A percentile compares a stretch with the other conserved stretches of the same genome.
phyloP scores from a whole-genome alignment of 2,113 vertebrate species.

The Nipponia nippon region DNA sequence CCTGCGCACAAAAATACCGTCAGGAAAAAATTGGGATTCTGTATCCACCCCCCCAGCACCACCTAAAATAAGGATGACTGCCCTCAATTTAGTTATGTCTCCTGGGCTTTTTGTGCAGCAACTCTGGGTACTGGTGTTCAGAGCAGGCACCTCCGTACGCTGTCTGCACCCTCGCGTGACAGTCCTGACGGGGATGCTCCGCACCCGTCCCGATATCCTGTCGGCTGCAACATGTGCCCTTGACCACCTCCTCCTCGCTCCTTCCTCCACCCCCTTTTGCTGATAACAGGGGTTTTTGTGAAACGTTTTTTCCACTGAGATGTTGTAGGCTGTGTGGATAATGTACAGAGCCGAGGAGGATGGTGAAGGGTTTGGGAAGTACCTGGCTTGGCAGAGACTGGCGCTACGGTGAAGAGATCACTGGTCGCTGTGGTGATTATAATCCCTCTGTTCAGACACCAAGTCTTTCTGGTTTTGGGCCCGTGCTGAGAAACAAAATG shows the following conservation, averaged over 20 bases:
- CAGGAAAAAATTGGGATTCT: slow-evolving; percentile 10
- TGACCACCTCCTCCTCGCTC: neutral
- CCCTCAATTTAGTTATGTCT: neutral
- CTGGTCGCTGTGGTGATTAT: neutral
- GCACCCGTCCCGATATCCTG: accelerated
- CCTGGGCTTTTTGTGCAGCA: neutral
- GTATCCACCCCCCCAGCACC: neutral
- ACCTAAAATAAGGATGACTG: neutral
- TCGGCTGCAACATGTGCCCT: accelerated
- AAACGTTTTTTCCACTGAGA: neutral
- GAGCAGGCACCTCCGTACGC: neutral
- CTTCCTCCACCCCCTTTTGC: neutral
- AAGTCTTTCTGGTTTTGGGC: neutral
- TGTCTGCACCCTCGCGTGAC: accelerated
- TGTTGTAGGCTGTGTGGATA: neutral
- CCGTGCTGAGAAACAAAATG: neutral
- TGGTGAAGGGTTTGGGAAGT: neutral
- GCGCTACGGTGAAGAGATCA: accelerated
- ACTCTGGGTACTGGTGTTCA: neutral
- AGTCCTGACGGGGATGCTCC: neutral
- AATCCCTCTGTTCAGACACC: neutral
- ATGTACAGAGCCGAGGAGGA: neutral
- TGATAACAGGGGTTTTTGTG: neutral
- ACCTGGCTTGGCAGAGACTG: neutral
- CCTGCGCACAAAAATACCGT: slow-evolving; percentile 18